Base-by-base conservation (phyloP, 2,888 invertebrate species). In the Caradrina kadenii region DNA sequence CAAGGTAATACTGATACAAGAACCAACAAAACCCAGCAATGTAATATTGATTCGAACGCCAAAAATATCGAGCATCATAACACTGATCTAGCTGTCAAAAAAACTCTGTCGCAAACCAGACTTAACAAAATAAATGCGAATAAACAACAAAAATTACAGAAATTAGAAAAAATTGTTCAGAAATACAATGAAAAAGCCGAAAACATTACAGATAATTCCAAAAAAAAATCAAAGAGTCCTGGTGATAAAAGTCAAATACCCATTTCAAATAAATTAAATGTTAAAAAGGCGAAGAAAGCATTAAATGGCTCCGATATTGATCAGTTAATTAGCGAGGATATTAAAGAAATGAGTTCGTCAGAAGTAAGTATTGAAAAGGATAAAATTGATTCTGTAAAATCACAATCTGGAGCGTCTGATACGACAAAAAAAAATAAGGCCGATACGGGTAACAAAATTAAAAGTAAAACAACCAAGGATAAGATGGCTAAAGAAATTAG, bases 121-220 rank as follows among this genome's bases (percentile, higher is more conserved):
- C 74, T 74, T 84, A 89, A 82, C 65, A 91, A 84, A 84, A 52
- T 92, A 39, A 89, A 84, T 75, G 68, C 84, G 17, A 93, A 89
- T 87, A 94, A 93, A 85, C 89, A 92, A 82, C 90, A 93, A 64
- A 92, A 94, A 74, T 72, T 96, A 50, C 93, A 93, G 78, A 95
- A 93, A 79, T 86, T 95, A n/a, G 93, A 95, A 85, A 90, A 92
- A 71, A 90, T 93, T 42, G 91, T 92, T 42, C 89, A 81, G 64
- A 94, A 94, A 85, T 94, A 92, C 79, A 93, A 85, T 66, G 90
- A 93, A 80, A 88, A 86, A 82, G 87, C 85, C 65, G 80, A 88
- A 78, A 88, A 89, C 76, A 78, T 69, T 49, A 76, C 74, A 52
- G 84, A 85, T 39, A 84, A 86, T 39, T 73, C 65, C 70, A 88